phyloP scores from a whole-genome alignment of 1,140 invertebrate genomes.

The Drosophila quadrilineata region DNA sequence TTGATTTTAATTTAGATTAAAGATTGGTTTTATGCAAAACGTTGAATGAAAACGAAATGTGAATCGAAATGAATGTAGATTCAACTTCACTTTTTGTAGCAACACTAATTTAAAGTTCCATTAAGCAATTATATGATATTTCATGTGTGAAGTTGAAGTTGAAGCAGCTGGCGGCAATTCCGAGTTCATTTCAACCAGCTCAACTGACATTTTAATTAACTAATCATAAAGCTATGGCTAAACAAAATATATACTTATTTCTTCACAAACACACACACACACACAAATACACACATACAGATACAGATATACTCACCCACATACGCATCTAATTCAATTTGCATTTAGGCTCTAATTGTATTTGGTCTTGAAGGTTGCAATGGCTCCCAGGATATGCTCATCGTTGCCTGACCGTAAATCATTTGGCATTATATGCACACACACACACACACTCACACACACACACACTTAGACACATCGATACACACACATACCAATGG shows the following conservation, averaged over 20 bases:
- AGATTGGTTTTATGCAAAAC: conserved; percentile 67
- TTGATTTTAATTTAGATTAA: conserved; percentile 72
- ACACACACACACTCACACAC: conserved; percentile 9
- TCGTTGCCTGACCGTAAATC: conserved; percentile 50
- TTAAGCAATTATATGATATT: conserved; percentile 75
- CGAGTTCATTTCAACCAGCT: conserved; percentile 57
- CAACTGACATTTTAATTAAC: conserved; percentile 70
- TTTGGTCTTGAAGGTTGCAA: conserved; percentile 37
- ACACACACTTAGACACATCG: not conserved
- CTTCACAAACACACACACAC: too few relatives aligned
- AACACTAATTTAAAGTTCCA: conserved; percentile 25
- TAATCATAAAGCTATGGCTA: conserved; percentile 50
- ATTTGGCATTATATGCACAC: conserved; percentile 65
- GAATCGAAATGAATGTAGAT: conserved; percentile 19
- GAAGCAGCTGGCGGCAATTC: conserved; percentile 37
- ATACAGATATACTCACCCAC: too few relatives aligned
- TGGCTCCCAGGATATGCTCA: conserved; percentile 24
- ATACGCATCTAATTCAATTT: conserved; percentile 63
- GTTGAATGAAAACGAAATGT: conserved; percentile 33
- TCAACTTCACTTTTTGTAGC: not conserved
- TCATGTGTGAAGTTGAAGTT: conserved; percentile 29
- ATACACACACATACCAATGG: too few relatives aligned
- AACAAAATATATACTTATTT: too few relatives aligned
- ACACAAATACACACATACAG: conserved; percentile 38
- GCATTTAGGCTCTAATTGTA: conserved; percentile 55